phyloP scores from a whole-genome alignment of 2,888 invertebrate species.

The Lamellibrachia satsuma region DNA sequence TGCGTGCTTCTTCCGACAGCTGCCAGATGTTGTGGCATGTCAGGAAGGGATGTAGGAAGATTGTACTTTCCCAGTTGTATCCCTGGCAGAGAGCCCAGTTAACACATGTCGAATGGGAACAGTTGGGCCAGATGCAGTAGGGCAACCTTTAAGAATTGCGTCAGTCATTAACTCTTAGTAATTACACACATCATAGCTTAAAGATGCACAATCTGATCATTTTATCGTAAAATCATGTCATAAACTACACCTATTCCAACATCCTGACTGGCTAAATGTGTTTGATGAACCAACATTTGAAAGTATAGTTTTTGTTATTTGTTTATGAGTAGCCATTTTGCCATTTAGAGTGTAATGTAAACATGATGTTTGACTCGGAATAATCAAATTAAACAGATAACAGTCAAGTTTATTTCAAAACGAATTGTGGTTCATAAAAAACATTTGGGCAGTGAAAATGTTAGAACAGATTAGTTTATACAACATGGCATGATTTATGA shows the following conservation, averaged over 20 bases:
- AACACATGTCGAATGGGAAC: background rate
- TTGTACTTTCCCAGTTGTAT: background rate
- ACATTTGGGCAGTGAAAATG: background rate
- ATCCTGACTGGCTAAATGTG: too few relatives aligned
- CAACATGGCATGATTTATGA: too few relatives aligned
- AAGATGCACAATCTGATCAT: background rate
- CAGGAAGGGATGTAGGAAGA: background rate
- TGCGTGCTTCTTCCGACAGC: constrained; percentile 41
- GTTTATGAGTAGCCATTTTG: background rate
- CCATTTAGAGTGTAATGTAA: too few relatives aligned
- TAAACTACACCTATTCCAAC: too few relatives aligned
- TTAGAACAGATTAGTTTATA: too few relatives aligned
- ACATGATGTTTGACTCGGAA: background rate
- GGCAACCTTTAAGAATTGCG: background rate
- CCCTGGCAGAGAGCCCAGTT: background rate
- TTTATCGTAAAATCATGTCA: too few relatives aligned
- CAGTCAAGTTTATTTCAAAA: background rate
- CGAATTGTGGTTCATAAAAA: background rate
- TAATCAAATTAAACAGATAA: background rate
- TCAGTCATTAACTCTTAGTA: background rate
- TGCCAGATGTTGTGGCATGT: background rate
- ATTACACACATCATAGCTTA: background rate
- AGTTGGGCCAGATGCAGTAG: background rate
- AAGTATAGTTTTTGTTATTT: background rate
- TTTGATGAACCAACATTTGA: background rate